Conservation (phyloP, 2,797 vertebrate genomes). For the Dermochelys coriacea region DNA sequence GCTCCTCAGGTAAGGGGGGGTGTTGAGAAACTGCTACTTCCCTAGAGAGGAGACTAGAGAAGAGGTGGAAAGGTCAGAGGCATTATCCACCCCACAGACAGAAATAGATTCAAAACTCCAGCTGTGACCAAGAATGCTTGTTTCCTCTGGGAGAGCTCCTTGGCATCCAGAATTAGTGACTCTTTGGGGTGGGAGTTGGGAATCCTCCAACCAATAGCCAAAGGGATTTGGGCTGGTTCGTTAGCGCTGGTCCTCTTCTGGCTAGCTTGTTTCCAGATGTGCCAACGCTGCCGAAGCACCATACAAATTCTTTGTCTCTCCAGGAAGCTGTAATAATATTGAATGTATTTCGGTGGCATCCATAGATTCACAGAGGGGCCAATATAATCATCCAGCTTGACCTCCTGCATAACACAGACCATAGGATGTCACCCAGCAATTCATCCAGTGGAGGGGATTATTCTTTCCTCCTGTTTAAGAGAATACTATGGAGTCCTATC, state of each 20-base stretch:
- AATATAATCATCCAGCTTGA: neutral
- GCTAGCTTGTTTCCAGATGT: neutral
- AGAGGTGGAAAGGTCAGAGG: neutral
- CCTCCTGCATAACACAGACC: neutral
- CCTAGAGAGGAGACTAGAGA: neutral
- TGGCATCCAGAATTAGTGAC: too few relatives aligned
- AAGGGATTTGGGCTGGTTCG: neutral
- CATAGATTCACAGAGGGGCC: neutral
- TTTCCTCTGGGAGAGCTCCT: neutral
- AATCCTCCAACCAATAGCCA: neutral
- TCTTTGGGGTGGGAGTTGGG: neutral
- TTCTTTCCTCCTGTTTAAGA: neutral
- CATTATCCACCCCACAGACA: neutral
- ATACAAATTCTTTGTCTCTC: neutral
- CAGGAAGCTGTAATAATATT: neutral
- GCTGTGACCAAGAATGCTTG: neutral
- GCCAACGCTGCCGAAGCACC: neutral
- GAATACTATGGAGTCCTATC: neutral
- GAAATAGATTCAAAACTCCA: neutral
- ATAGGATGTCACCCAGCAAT: neutral
- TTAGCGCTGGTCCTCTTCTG: neutral
- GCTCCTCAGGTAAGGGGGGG: slow-evolving; percentile 87
- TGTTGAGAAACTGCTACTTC: neutral
- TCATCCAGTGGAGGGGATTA: neutral
- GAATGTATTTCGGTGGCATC: neutral